Percentiles rank a stretch among this genome's conserved stretches.
phyloP scores from a whole-genome alignment of 1,140 invertebrate species.

The Tyrophagus putrescentiae region DNA sequence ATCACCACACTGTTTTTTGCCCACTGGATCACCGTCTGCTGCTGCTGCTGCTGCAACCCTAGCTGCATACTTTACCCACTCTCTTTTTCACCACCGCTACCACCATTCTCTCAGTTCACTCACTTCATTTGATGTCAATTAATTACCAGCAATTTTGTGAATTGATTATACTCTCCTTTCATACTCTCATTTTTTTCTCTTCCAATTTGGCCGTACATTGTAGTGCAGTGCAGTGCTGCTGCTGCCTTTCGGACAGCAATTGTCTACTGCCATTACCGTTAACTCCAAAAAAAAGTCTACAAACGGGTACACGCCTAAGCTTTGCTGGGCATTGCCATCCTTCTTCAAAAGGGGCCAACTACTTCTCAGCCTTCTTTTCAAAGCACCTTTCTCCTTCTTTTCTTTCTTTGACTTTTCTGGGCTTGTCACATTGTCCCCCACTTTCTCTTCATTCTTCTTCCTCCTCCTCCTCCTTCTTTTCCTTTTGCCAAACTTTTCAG shows the following conservation, averaged over 20 bases:
- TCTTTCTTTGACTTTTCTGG: too few species aligned
- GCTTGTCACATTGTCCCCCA: too few species aligned
- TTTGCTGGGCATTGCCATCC: not conserved
- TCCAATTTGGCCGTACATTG: too few species aligned
- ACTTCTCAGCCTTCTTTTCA: too few species aligned
- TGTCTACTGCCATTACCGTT: not conserved
- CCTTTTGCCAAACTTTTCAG: too few species aligned
- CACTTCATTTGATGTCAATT: conserved; percentile 5
- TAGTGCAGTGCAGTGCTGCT: not conserved
- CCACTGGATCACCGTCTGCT: too few species aligned
- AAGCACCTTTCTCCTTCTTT: too few species aligned
- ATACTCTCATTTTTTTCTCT: too few species aligned
- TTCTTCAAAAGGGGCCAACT: not conserved
- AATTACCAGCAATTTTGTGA: conserved; percentile 9
- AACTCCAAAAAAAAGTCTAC: not conserved
- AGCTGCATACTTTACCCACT: not conserved
- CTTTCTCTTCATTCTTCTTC: too few species aligned
- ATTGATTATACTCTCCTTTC: conserved; percentile 3
- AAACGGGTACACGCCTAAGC: not conserved
- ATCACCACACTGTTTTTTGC: too few species aligned
- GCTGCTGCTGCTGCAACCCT: not conserved
- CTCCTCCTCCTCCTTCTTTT: too few species aligned
- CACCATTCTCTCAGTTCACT: too few species aligned
- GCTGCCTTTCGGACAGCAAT: not conserved
- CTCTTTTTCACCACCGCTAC: not conserved